phyloP scores from a whole-genome alignment of 1,140 invertebrate species.

The Hycleus cichorii region DNA sequence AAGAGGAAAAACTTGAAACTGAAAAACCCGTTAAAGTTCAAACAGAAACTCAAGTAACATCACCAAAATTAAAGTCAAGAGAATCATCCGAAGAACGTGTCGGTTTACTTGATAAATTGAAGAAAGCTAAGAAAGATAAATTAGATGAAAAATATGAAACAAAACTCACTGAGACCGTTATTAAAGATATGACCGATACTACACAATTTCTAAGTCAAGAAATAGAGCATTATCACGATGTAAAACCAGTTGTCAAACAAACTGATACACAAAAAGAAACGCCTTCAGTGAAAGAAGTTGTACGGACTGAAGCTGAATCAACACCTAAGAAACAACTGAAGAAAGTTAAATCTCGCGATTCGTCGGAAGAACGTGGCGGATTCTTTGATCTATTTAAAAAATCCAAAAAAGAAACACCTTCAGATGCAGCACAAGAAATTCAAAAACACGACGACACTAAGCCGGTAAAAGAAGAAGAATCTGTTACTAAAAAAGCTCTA shows the following conservation, averaged over 20 bases:
- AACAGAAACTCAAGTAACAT: background rate
- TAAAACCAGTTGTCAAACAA: slow-evolving; percentile 10
- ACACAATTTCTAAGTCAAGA: slow-evolving; percentile 19
- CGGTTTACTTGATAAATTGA: slow-evolving; percentile 13
- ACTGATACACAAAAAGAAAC: background rate
- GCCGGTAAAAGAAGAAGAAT: background rate
- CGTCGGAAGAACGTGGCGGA: background rate
- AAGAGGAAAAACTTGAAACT: background rate
- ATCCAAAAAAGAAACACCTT: slow-evolving; percentile 4
- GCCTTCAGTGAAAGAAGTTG: background rate
- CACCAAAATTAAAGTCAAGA: background rate
- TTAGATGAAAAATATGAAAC: slow-evolving; percentile 9
- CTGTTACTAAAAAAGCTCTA: background rate
- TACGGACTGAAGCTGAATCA: background rate
- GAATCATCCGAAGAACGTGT: background rate
- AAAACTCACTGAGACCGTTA: background rate
- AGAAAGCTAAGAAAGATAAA: slow-evolving; percentile 17
- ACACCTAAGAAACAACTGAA: background rate
- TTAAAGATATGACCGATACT: slow-evolving; percentile 17
- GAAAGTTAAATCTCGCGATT: background rate
- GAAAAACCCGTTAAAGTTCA: background rate
- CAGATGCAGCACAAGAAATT: slow-evolving; percentile 3
- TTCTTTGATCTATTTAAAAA: slow-evolving; percentile 15
- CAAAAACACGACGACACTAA: slow-evolving; percentile 6
- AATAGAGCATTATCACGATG: slow-evolving; percentile 17